Evolutionary conservation across 2,113 vertebrate genomes (phyloP).

Genomic region (Octodon degus): DNA sequence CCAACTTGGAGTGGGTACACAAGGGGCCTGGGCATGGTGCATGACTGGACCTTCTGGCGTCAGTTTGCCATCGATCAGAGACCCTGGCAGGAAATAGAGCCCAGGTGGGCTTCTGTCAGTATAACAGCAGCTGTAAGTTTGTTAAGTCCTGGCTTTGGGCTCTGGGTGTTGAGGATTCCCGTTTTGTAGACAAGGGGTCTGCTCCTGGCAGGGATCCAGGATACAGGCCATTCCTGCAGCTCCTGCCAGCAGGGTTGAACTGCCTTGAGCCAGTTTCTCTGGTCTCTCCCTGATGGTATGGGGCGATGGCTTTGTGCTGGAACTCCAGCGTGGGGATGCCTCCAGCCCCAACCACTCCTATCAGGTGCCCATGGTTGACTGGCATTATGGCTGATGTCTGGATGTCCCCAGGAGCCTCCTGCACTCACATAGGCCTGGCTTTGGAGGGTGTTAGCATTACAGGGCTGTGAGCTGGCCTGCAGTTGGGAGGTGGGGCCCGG

Average conservation of each 20-base stretch:
- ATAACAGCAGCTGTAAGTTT: not conserved
- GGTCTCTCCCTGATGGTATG: no score
- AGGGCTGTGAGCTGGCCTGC: not conserved
- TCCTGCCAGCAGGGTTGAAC: not conserved
- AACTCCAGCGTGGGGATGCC: not conserved
- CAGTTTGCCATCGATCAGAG: not conserved
- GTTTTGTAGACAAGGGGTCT: not conserved
- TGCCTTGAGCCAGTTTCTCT: not conserved
- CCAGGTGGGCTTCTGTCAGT: not conserved
- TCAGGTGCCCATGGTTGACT: not conserved
- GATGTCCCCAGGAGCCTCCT: not conserved
- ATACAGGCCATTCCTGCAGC: not conserved
- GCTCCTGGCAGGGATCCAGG: not conserved
- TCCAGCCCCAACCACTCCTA: fast-evolving
- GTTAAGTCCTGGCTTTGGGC: not conserved
- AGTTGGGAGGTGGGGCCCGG: not conserved
- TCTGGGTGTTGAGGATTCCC: not conserved
- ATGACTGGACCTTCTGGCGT: not conserved
- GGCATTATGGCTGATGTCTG: not conserved
- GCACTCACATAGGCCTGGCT: not conserved
- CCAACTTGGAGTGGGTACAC: not conserved
- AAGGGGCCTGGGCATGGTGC: not conserved
- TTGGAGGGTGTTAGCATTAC: not conserved
- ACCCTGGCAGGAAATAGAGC: not conserved
- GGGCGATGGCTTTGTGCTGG: not conserved